These are phyloP conservation scores for Caenorhabditis auriculariae DNA, from an alignment of 2,888 invertebrate species.

Conservation along the genomic window DNA sequence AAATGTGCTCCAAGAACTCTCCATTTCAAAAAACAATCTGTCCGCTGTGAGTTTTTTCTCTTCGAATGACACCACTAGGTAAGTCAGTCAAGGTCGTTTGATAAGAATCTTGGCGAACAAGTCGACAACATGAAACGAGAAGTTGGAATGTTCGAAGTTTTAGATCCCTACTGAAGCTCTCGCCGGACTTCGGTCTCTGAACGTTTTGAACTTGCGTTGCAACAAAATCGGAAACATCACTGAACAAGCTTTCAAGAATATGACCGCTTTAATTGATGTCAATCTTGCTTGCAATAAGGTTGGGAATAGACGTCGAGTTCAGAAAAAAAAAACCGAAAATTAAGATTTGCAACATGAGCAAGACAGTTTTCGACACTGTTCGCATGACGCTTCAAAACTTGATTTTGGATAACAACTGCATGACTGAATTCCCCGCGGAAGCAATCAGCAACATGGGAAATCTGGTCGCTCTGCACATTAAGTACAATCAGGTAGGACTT, in stretches of 20 bases:
- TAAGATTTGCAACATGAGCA: conserved; percentile 53
- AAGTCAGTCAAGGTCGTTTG: neutral
- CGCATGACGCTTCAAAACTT: conserved; percentile 57
- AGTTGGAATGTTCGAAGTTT: neutral
- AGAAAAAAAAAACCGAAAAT: conserved; percentile 4
- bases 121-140: neutral
- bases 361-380: conserved; percentile 51
- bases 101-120: neutral
- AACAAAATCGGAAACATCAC: conserved; percentile 65
- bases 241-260: conserved; percentile 50
- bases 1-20: conserved; percentile 77
- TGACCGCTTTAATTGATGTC: conserved; percentile 59
- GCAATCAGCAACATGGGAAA: conserved; percentile 57
- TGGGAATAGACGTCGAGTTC: neutral
- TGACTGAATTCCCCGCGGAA: conserved; percentile 50
- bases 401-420: conserved; percentile 61
- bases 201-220: conserved; percentile 58
- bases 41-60: conserved; percentile 71
- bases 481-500: conserved; percentile 55
- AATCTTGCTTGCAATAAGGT: conserved; percentile 63
- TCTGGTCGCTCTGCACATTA: conserved; percentile 61
- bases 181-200: conserved; percentile 46
- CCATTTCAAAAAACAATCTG: conserved; percentile 73
- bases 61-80: neutral
- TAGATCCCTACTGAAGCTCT: conserved; percentile 52